These are phyloP conservation scores for Crocuta crocuta DNA, from an alignment of 2,113 vertebrate genomes.

Conservation along the genomic window DNA sequence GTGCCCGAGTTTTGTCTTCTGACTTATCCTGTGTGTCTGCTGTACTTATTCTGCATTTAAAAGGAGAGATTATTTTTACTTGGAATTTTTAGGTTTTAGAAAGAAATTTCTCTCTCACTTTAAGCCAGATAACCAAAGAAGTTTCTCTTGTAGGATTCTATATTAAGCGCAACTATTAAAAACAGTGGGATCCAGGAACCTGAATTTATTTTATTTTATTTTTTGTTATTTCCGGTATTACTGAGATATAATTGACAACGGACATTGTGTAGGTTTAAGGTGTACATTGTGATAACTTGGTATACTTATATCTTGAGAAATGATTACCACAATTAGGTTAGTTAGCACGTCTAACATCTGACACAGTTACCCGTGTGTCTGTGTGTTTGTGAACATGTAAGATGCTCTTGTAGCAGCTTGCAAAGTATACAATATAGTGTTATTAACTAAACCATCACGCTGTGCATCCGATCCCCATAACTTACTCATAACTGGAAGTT, in stretches of 20 bases:
- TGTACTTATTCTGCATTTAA: neutral
- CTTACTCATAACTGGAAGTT: neutral
- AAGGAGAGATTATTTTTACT: constrained; percentile 28
- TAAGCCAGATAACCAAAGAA: neutral
- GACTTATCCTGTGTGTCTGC: neutral
- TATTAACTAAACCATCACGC: neutral
- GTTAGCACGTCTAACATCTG: neutral
- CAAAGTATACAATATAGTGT: neutral
- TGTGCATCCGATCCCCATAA: neutral
- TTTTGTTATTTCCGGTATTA: neutral
- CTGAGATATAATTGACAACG: neutral
- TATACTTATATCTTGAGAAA: neutral
- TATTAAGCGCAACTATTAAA: neutral
- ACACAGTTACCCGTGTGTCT: neutral
- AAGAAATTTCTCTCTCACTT: neutral
- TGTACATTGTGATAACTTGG: neutral
- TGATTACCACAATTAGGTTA: neutral
- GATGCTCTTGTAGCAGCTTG: neutral
- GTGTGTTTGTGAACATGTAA: neutral
- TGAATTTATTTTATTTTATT: neutral
- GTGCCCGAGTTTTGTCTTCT: neutral
- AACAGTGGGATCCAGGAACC: neutral
- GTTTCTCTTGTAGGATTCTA: neutral
- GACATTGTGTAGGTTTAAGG: neutral
- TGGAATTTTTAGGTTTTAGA: neutral